A percentile compares a stretch with the other conserved stretches of the same genome.
phyloP scores from a whole-genome alignment of 2,797 vertebrate species.

The Typhlichthys eigenmanni region DNA sequence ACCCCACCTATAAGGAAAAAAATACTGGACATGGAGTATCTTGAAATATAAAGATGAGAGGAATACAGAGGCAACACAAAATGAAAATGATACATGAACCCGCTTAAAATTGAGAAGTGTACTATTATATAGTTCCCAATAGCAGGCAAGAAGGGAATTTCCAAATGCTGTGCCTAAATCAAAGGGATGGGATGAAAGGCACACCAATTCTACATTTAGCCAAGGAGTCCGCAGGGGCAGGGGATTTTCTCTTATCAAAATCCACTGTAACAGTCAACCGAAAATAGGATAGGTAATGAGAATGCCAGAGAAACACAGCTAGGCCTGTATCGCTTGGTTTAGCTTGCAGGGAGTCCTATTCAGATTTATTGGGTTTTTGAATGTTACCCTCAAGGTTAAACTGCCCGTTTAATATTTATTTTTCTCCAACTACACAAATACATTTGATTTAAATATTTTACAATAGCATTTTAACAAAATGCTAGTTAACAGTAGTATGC shows the following conservation, averaged over 20 bases:
- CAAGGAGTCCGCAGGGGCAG: slow-evolving; percentile 54
- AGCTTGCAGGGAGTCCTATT: no score
- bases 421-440: no score
- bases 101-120: slow-evolving; percentile 41
- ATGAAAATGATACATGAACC: slow-evolving; percentile 27
- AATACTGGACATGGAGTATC: no score
- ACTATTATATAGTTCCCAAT: slow-evolving; percentile 39
- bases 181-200: slow-evolving; percentile 69
- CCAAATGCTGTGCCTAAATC: slow-evolving; percentile 46
- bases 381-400: no score
- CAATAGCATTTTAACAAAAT: no score
- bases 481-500: no score
- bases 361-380: no score
- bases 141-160: slow-evolving; percentile 51
- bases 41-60: slow-evolving; percentile 30
- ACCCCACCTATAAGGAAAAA: no score
- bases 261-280: slow-evolving; percentile 46
- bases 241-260: slow-evolving; percentile 61
- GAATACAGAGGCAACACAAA: slow-evolving; percentile 28
- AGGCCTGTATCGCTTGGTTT: no score
- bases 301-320: slow-evolving; percentile 20
- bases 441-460: no score
- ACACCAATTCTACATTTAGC: slow-evolving; percentile 66
- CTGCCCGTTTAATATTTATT: no score
- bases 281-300: slow-evolving; percentile 45